Percentiles rank a stretch among this genome's conserved stretches.
Conservation (phyloP, 2,113 vertebrate genomes). For the Rhynchomys soricoides region DNA sequence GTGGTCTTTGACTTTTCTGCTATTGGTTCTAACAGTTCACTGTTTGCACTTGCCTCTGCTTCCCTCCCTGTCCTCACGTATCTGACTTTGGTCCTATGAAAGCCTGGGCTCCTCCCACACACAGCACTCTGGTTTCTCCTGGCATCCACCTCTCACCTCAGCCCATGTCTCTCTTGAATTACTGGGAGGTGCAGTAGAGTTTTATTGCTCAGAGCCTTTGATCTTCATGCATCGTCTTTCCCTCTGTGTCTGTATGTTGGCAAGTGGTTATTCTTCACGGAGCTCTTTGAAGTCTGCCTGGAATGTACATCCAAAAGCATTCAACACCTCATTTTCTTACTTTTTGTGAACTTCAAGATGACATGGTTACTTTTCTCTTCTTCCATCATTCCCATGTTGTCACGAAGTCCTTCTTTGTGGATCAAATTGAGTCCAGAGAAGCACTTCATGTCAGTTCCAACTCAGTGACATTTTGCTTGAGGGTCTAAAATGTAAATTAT, state of each 20-base stretch:
- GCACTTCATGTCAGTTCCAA: constrained; percentile 2
- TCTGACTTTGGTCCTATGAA: neutral
- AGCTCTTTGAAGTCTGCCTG: neutral
- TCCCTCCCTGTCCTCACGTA: neutral
- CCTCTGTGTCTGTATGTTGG: neutral
- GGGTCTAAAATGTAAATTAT: constrained; percentile 63
- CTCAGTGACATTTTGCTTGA: constrained; percentile 50
- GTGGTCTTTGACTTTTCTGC: neutral
- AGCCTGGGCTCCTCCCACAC: neutral
- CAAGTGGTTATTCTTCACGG: neutral
- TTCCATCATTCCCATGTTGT: neutral
- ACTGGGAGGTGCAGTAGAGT: neutral
- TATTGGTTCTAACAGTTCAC: neutral
- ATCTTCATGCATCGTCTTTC: neutral
- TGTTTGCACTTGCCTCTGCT: neutral
- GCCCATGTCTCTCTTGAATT: neutral
- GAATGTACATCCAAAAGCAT: neutral
- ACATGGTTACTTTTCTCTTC: neutral
- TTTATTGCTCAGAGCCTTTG: neutral
- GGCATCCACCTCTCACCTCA: neutral
- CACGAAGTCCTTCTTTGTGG: neutral
- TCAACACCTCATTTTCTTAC: neutral
- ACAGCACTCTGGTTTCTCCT: neutral
- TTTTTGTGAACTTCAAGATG: constrained; percentile 47
- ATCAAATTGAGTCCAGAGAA: constrained; percentile 49